Base-by-base conservation (phyloP, 1,140 invertebrate genomes). In the Saccostrea echinata region DNA sequence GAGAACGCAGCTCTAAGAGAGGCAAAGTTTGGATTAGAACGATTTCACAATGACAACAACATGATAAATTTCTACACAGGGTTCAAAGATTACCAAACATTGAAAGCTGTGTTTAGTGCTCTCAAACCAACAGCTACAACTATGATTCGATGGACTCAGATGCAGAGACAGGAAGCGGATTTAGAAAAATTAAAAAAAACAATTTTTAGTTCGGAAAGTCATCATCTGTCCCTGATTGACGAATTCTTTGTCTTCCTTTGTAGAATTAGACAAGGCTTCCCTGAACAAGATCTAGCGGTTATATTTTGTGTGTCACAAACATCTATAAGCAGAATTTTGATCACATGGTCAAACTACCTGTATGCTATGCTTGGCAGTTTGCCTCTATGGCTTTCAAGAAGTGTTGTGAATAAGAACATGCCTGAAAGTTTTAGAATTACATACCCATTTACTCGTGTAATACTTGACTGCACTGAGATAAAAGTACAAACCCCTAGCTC, bases 381-480 rank as follows among this genome's bases (percentile, higher is more conserved):
- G 82, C 33, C 55, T 35, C 81, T 88, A n/a, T 91, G 88, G 86
- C 85, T 88, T 13, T 61, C 53, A 9, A 61, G 68, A 57, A 53
- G 64, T 24, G 52, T 51, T 2, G 64, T 91, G 16, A 52, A 89
- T 27, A 71, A 84, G 52, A 68, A 35, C 33, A 93, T 94, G 92
- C 93, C 93, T 87, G 80, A 90, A 84, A 89, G 84, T 89, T 95
- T 95, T 90, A 91, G 93, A 88, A 64, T 80, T 52, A 71, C 90
- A 82, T 95, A 94, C 91, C 88, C 86, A 76, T 90, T 93, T 88
- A 93, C 91, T 81, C 90, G 94, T 90, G 93, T 94, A 1, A 94
- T 95, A 80, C 93, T 94, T 86, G 94, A 95, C 84, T 95, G 94
- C 85, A 95, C 93, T 86, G 94, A 95, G 91, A 90, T 95, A 27